These are phyloP conservation scores for Drosophila algonquin DNA, from an alignment of 2,888 invertebrate species.

Conservation along the genomic window DNA sequence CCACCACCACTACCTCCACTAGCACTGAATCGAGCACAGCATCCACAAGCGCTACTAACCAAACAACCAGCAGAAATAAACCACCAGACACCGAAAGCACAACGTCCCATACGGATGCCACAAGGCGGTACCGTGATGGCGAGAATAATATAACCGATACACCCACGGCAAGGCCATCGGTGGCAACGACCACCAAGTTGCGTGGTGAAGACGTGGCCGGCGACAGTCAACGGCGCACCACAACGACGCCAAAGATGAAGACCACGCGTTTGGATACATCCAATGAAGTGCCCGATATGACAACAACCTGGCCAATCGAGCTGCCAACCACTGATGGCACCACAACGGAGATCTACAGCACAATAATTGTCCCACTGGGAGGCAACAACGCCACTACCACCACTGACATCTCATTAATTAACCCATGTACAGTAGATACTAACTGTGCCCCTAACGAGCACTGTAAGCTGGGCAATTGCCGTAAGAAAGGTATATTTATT, in stretches of 20 bases:
- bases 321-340: constrained; percentile 71
- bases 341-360: constrained; percentile 70
- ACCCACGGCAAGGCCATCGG: constrained; percentile 58
- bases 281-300: constrained; percentile 73
- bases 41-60: constrained; percentile 78
- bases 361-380: constrained; percentile 66
- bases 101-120: constrained; percentile 78
- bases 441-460: constrained; percentile 87
- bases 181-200: constrained; percentile 61
- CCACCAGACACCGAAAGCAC: constrained; percentile 60
- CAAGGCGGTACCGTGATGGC: constrained; percentile 83
- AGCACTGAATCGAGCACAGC: constrained; percentile 63
- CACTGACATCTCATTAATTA: constrained; percentile 81
- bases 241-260: constrained; percentile 80
- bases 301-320: constrained; percentile 62
- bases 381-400: constrained; percentile 43
- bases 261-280: constrained; percentile 83
- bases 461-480: constrained; percentile 86
- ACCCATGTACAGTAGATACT: constrained; percentile 85
- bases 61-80: constrained; percentile 53
- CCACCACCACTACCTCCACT: constrained; percentile 44
- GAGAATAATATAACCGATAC: constrained; percentile 83
- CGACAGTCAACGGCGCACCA: constrained; percentile 64
- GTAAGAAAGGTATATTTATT: constrained; percentile 83
- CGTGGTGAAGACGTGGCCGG: constrained; percentile 63